phyloP scores from a whole-genome alignment of 2,113 vertebrate genomes.

The Seriola dumerili region DNA sequence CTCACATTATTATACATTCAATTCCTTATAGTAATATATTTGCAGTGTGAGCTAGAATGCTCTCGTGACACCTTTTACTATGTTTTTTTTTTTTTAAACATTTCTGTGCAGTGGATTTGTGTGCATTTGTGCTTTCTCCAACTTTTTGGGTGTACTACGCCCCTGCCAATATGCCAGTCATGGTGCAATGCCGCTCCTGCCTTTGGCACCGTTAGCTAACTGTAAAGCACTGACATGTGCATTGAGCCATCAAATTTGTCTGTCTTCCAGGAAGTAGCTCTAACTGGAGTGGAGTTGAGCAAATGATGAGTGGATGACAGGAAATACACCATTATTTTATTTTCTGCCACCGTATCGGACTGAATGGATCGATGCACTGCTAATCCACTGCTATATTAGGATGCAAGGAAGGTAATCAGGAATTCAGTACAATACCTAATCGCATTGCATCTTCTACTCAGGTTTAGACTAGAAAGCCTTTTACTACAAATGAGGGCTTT shows the following conservation, averaged over 20 bases:
- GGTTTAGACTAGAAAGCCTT: constrained; percentile 43
- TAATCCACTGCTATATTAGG: constrained; percentile 54
- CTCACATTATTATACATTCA: background rate
- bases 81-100: constrained; percentile 1
- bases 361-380: constrained; percentile 44
- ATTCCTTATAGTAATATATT: background rate
- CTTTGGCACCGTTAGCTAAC: constrained; percentile 50
- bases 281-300: constrained; percentile 44
- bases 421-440: constrained; percentile 45
- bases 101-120: constrained; percentile 34
- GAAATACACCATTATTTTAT: constrained; percentile 58
- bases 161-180: constrained; percentile 41
- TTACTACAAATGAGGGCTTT: constrained; percentile 38
- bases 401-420: constrained; percentile 48
- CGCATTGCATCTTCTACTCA: constrained; percentile 28
- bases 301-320: constrained; percentile 62
- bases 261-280: constrained; percentile 60
- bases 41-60: background rate
- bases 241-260: constrained; percentile 54
- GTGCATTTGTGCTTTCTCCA: constrained; percentile 6
- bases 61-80: background rate
- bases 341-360: constrained; percentile 59
- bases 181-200: constrained; percentile 44
- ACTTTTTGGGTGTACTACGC: constrained; percentile 5
- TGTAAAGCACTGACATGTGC: constrained; percentile 62